Evolutionary conservation across 2,113 vertebrate genomes (phyloP).

Genomic region (Crotophaga sulcirostris): DNA sequence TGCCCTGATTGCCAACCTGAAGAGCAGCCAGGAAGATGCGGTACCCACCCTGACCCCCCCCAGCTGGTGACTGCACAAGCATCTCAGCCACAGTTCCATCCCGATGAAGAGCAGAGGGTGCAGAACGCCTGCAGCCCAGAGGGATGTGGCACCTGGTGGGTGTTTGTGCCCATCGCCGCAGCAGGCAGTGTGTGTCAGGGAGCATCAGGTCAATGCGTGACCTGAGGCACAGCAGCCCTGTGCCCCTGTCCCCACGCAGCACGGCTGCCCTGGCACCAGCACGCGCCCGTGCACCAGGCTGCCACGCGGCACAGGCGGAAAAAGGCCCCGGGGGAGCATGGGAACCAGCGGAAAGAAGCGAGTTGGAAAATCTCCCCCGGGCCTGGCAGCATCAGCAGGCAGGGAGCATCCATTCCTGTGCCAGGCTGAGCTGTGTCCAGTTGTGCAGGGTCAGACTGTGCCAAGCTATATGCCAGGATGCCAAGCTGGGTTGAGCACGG

Average conservation of each 20-base stretch:
- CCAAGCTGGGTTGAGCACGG: rapidly evolving
- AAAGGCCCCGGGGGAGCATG: neutral
- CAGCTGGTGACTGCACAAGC: neutral
- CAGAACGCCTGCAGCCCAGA: neutral
- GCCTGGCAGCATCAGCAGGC: neutral
- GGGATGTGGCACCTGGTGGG: rapidly evolving
- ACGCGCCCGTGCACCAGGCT: rapidly evolving
- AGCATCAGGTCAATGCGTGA: neutral
- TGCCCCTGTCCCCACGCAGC: neutral
- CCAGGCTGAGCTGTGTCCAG: neutral
- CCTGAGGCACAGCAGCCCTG: rapidly evolving
- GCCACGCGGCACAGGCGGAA: neutral
- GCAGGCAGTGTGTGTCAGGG: rapidly evolving
- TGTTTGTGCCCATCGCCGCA: neutral
- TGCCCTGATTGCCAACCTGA: neutral
- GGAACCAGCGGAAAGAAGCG: neutral
- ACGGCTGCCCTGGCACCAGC: neutral
- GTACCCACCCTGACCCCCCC: neutral
- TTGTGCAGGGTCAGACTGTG: rapidly evolving
- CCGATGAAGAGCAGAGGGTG: neutral
- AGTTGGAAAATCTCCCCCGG: constrained; percentile 45
- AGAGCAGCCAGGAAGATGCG: rapidly evolving
- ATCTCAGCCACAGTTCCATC: neutral
- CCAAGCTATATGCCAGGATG: neutral
- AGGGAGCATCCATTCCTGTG: neutral